Evolutionary conservation across 2,888 invertebrate species (phyloP).

Genomic region (Seira sanloemensis): DNA sequence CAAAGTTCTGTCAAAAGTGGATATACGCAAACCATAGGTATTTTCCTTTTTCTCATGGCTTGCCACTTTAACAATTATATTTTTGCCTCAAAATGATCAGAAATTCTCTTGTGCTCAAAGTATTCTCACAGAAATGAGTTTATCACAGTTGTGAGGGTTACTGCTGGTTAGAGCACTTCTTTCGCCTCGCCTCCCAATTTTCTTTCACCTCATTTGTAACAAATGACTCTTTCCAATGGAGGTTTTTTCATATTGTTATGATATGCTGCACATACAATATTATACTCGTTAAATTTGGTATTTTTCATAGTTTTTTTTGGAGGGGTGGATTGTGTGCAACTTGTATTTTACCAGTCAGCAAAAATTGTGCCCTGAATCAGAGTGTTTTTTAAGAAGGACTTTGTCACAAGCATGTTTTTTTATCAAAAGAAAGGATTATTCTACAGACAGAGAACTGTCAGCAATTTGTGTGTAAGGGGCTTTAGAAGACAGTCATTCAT

Average conservation of each 20-base stretch:
- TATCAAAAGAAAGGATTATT: too few species aligned
- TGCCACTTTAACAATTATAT: not conserved
- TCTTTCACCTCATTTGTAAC: constrained; percentile 52
- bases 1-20: not conserved
- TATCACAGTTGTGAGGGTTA: not conserved
- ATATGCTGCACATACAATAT: not conserved
- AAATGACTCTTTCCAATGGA: constrained; percentile 3
- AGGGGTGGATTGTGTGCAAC: too few species aligned
- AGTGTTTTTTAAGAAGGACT: too few species aligned
- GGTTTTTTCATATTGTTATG: not conserved
- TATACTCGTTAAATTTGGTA: not conserved
- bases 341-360: too few species aligned
- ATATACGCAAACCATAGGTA: not conserved
- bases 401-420: too few species aligned
- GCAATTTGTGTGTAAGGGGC: too few species aligned
- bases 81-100: not conserved
- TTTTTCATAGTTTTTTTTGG: too few species aligned
- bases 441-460: too few species aligned
- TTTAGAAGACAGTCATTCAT: too few species aligned
- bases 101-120: not conserved
- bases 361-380: too few species aligned
- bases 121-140: not conserved
- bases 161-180: not conserved
- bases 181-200: constrained; percentile 50
- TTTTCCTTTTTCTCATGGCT: not conserved